These are phyloP conservation scores for Arctopsyche grandis DNA, from an alignment of 1,140 invertebrate genomes.

Conservation along the genomic window DNA sequence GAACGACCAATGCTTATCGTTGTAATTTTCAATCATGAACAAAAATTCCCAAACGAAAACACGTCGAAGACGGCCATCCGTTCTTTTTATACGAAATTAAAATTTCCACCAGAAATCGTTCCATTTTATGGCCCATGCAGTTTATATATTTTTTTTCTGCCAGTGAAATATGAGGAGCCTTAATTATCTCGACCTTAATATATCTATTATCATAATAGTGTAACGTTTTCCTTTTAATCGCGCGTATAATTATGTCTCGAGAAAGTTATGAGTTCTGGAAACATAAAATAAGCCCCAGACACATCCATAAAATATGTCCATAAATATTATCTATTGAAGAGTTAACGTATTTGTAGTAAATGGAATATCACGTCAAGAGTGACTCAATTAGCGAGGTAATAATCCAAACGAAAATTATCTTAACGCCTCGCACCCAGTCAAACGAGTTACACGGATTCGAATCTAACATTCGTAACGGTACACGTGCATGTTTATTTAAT, in stretches of 20 bases:
- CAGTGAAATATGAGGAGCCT: conserved; percentile 12
- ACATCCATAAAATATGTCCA: too few species aligned
- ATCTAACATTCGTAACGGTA: conserved; percentile 8
- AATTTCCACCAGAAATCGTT: conserved; percentile 4
- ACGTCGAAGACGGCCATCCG: too few species aligned
- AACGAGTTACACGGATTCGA: neutral
- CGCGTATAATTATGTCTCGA: too few species aligned
- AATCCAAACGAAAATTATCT: conserved; percentile 26
- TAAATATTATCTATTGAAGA: neutral
- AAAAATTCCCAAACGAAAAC: too few species aligned
- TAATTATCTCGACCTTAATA: conserved; percentile 9
- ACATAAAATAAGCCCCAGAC: neutral
- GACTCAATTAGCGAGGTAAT: conserved; percentile 30
- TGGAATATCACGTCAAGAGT: conserved; percentile 8
- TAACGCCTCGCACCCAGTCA: conserved; percentile 4
- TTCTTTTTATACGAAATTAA: too few species aligned
- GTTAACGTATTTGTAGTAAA: neutral
- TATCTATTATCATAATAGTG: neutral
- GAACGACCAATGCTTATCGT: too few species aligned
- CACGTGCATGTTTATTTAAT: neutral
- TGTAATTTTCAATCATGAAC: too few species aligned
- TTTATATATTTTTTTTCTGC: neutral
- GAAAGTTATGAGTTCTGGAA: neutral
- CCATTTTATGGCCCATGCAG: neutral
- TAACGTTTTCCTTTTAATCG: neutral